Evolutionary conservation across 2,797 vertebrate species (phyloP).

Genomic region (Phoebastria nigripes): DNA sequence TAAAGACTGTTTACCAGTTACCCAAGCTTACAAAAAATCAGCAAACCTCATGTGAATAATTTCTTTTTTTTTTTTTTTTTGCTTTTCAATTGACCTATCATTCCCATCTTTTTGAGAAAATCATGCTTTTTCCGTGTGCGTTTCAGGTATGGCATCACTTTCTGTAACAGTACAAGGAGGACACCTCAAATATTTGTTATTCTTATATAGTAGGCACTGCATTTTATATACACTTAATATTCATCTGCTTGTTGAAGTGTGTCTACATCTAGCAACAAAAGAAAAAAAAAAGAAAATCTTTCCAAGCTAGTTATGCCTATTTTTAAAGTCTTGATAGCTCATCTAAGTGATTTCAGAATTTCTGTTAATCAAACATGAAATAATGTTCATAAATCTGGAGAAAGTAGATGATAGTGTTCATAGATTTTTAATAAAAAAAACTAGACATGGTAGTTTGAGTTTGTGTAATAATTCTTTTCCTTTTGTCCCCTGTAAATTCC

Average conservation of each 20-base stretch:
- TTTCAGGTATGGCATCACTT: not conserved
- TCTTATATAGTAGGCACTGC: not conserved
- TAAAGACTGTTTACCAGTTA: not conserved
- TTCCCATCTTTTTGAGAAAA: not conserved
- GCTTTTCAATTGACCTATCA: not conserved
- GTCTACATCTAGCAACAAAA: not conserved
- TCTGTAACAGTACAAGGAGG: not conserved
- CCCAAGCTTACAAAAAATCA: not conserved
- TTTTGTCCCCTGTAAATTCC: not conserved
- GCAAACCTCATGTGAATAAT: not conserved
- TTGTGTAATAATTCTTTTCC: not conserved
- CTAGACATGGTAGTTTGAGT: not conserved
- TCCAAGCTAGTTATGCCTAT: not conserved
- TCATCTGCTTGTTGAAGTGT: not conserved
- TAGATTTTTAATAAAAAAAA: not conserved
- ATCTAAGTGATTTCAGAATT: not conserved
- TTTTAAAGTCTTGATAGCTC: not conserved
- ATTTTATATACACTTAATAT: not conserved
- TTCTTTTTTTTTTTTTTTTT: too few relatives aligned
- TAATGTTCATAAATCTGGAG: not conserved
- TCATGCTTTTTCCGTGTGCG: not conserved
- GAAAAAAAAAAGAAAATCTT: not conserved
- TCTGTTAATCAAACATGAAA: slow-evolving; percentile 22
- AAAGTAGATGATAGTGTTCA: not conserved
- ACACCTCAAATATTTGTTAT: not conserved